Evolutionary conservation across 2,797 vertebrate species (phyloP), one percentile per base, ranked within the genome.

Genomic region (Falco naumanni): DNA sequence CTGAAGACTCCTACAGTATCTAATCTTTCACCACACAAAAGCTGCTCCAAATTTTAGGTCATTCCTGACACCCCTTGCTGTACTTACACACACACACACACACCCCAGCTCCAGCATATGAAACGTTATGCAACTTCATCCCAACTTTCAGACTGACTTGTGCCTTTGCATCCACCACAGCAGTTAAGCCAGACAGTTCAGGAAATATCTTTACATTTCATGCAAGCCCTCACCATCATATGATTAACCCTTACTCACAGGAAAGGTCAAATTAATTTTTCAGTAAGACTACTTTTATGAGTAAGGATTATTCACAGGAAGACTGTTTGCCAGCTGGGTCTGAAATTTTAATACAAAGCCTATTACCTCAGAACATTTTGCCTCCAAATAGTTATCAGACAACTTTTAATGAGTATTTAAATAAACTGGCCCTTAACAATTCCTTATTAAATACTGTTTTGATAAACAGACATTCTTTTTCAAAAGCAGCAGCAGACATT

Each of bases 401-500:
- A 97, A 91, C 93, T 95, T 95, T 90, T 97, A 97, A 97, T 94
- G 96, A 87, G 90, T 74, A 92, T 89, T 83, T 65, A 45, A 97
- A 95, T 93, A 97, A 98, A 97, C 93, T 39, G 76, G 82, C 87
- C 95, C 96, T 94, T 96, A 96, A 97, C 80, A 97, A 97, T 9
- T 37, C 92, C 94, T 96, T 96, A 96, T 88, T 97, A 97, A 97
- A 96, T 90, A 86, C 76, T 96, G 93, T 96, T 97, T 97, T 94
- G 89, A 95, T 94, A 97, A 96, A 96, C 96, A 95, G 95, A 96
- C 92, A 91, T 88, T 95, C 95, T 96, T 97, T 94, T 93, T 92
- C 95, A 91, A 76, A 96, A 96, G 93, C 95, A 92, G 90, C 94
- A 97, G 96, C 95, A 97, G 97, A 97, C 96, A 97, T 95, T 90